These are phyloP conservation scores for Eristalinus aeneus DNA, from an alignment of 2,888 invertebrate genomes.

Conservation along the genomic window DNA sequence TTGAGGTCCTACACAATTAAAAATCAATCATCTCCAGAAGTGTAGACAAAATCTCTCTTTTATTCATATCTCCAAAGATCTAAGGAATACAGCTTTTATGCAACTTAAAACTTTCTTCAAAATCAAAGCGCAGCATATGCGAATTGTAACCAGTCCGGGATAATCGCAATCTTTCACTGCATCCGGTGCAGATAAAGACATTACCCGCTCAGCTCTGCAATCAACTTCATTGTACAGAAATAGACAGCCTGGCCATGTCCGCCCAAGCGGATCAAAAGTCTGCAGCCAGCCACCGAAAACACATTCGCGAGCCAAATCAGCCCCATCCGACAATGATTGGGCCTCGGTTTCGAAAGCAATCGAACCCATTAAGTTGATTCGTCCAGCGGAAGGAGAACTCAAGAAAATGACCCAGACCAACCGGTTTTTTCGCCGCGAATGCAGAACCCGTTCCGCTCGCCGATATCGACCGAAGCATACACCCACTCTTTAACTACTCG, in stretches of 20 bases:
- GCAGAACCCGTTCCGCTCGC: slow-evolving; percentile 27
- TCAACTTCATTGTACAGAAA: neutral
- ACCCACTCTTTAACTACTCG: neutral
- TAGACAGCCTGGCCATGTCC: neutral
- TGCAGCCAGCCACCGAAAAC: neutral
- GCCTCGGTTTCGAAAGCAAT: neutral
- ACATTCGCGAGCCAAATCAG: neutral
- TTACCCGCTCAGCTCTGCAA: neutral
- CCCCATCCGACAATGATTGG: neutral
- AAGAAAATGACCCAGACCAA: slow-evolving; percentile 21
- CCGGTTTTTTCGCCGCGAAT: slow-evolving; percentile 32
- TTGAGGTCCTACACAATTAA: too few species aligned
- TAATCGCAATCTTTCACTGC: neutral
- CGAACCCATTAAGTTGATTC: slow-evolving; percentile 8
- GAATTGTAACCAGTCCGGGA: neutral
- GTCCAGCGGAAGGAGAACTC: neutral
- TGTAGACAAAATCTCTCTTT: too few species aligned
- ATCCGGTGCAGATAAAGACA: neutral
- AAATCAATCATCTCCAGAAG: too few species aligned
- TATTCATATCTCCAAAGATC: too few species aligned
- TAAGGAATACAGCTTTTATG: too few species aligned
- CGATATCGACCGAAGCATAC: slow-evolving; percentile 3
- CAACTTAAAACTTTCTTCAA: neutral
- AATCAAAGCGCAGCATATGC: neutral
- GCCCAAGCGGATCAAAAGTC: neutral